Percentiles rank a stretch among this genome's conserved stretches.
Evolutionary conservation across 2,888 invertebrate species (phyloP).

Genomic region (Netelia fuscicornis): DNA sequence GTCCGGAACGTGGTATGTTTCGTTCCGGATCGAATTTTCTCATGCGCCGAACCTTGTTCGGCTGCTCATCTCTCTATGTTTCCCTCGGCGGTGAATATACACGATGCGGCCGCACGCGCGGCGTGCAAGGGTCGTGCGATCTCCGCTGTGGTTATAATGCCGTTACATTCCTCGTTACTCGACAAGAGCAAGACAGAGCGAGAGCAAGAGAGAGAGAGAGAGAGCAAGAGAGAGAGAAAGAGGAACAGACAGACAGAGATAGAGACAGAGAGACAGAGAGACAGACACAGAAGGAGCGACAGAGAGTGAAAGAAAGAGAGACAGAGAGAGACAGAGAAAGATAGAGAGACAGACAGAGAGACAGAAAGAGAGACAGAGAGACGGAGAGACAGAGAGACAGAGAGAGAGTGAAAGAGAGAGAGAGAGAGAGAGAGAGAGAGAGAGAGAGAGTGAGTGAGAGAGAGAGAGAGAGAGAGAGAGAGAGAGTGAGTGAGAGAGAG

Average conservation of each 20-base stretch:
- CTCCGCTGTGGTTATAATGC: slow-evolving; percentile 62
- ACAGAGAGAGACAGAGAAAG: too few relatives aligned
- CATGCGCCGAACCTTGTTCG: neutral
- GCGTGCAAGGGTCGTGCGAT: slow-evolving; percentile 60
- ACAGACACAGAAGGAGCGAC: too few relatives aligned
- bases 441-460: too few relatives aligned
- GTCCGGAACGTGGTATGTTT: slow-evolving; percentile 8
- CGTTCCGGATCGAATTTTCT: slow-evolving; percentile 36
- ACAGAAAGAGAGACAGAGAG: too few relatives aligned
- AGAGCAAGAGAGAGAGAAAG: neutral
- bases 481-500: neutral
- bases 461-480: too few relatives aligned
- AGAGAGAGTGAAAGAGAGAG: too few relatives aligned
- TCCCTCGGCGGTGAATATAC: slow-evolving; percentile 35
- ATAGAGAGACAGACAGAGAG: too few relatives aligned
- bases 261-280: too few relatives aligned
- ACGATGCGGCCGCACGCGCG: slow-evolving; percentile 46
- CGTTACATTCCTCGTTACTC: slow-evolving; percentile 68
- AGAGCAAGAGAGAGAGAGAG: neutral
- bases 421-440: too few relatives aligned
- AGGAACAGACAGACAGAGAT: slow-evolving; percentile 30
- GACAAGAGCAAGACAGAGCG: neutral
- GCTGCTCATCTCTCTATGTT: neutral
- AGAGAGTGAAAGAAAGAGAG: too few relatives aligned
- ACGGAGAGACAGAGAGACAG: too few relatives aligned